Percentiles rank a stretch among this genome's conserved stretches.
These are phyloP conservation scores for Gandaritis pyraliata DNA, from an alignment of 2,888 invertebrate species.

Conservation along the genomic window DNA sequence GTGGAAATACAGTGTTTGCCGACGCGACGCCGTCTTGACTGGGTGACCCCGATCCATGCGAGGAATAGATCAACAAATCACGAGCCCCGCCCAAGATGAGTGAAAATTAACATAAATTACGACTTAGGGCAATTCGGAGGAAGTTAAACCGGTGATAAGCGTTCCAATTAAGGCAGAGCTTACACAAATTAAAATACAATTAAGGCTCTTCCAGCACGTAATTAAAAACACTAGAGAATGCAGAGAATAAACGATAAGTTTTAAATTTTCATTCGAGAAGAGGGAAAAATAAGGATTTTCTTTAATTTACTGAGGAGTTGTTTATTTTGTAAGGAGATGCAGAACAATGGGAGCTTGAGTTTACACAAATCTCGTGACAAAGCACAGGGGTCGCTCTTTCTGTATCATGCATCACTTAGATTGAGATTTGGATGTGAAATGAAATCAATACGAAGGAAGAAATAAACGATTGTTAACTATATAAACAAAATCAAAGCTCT, in stretches of 20 bases:
- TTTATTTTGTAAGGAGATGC: background rate
- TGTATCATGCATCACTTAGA: no score
- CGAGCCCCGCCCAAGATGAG: conserved; percentile 38
- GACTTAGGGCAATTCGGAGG: conserved; percentile 40
- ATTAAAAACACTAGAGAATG: conserved; percentile 49
- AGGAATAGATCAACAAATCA: conserved; percentile 30
- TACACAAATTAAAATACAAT: conserved; percentile 51
- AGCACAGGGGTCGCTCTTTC: background rate
- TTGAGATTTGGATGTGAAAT: no score
- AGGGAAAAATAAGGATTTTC: conserved; percentile 13
- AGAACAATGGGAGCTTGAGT: background rate
- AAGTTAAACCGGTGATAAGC: conserved; percentile 47
- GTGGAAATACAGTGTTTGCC: no score
- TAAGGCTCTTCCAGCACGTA: conserved; percentile 45
- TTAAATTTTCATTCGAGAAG: conserved; percentile 26
- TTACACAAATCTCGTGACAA: background rate
- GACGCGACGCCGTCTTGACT: conserved; percentile 7
- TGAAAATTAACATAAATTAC: conserved; percentile 47
- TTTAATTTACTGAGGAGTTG: conserved; percentile 11
- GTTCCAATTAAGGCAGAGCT: conserved; percentile 49
- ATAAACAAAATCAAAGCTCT: no score
- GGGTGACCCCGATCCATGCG: conserved; percentile 1
- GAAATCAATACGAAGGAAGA: no score
- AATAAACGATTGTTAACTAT: no score
- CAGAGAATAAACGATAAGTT: conserved; percentile 29